Base-by-base conservation (phyloP, 1,140 invertebrate genomes). In the Eupristina koningsbergeri region DNA sequence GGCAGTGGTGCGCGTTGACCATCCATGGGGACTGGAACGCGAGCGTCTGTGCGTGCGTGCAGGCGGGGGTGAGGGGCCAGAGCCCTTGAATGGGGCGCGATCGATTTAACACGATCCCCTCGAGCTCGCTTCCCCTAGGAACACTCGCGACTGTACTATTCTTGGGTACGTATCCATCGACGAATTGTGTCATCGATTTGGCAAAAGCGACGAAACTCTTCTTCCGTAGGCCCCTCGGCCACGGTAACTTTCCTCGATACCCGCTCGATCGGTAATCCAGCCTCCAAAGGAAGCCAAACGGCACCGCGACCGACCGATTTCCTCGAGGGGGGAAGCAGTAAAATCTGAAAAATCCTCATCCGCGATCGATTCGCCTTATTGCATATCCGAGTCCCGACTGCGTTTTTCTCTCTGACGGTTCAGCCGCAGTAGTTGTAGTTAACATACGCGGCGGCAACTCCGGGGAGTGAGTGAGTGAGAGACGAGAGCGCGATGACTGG, bases 401-500 rank as follows among this genome's bases (percentile, higher is more conserved):
- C 2, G 11, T 53, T 17, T 53, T 19, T 17, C 17, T 53, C 50
- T 53, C 22, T 3, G 53, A 26, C 53, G 53, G 13, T 2, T 58
- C 26, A 6, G 22, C 19, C 53, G 53, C 53, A 5, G 26, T 22
- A 22, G 53, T 9, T 58, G 3, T 58, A 26, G 53, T 58, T 58
- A 58, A 26, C 53, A 22, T 26, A 58, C 53, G 53, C 53, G 53
- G 5, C 22, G 3, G 67, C 41, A 0, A 15, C 19, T 5, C 15
- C 17, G 2, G 34, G 67, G 9, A 19, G 19, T 0, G 22, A n/a
- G 3, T 22, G 36, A 19, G 22, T 7, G 36, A 71, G 67, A 41
- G 67, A 71, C 67, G 67, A 71, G 36, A 81, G 81, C 80, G 45
- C 53, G 69, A 84, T 83, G 85, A 81, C 73, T 75, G 76, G 81